Base-by-base conservation (phyloP, 2,888 invertebrate species). In the Phragmatobia fuliginosa region DNA sequence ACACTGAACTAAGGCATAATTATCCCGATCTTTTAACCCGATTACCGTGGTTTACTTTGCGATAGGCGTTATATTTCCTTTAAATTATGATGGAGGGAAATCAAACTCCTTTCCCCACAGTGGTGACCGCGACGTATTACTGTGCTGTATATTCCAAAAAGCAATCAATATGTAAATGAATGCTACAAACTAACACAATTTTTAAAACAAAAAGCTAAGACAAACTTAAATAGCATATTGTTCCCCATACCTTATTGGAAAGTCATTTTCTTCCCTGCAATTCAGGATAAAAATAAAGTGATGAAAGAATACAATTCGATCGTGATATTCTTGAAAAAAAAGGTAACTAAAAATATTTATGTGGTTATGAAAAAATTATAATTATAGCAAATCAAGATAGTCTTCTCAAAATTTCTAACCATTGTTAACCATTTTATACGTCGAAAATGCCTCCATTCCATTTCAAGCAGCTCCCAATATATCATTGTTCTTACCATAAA, bases 401-500 rank as follows among this genome's bases (percentile, higher is more conserved):
- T 25, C n/a, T n/a, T 25, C 25, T 25, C 28, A 16, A 52, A 16
- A 25, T 16, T 1, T 56, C 25, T 28, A 28, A 56, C 28, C 25
- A 16, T 25, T 28, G 11, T 16, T 25, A 28, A 28, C 4, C 11
- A 11, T 10, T 11, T 49, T 49, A 52, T 25, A 25, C 52, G 11
- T 3, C 49, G 10, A 25, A 49, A 25, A 52, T 25, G 25, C 25
- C 14, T 25, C 5, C 28, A 16, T 56, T 56, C 64, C 36, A 25
- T 52, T 64, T 21, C 49, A 64, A 52, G 38, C 16, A 8, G 52
- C 36, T 56, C 8, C 7, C 63, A 8, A 65, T 65, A 52, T 61
- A 77, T 66, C 74, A 68, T 75, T 74, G 76, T 74, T 70, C 70
- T 70, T 73, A 56, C 56, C 56, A 49, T 66, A 58, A 66, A 66